These are phyloP conservation scores for Tiliacea aurago DNA, from an alignment of 2,888 invertebrate genomes.

Conservation along the genomic window DNA sequence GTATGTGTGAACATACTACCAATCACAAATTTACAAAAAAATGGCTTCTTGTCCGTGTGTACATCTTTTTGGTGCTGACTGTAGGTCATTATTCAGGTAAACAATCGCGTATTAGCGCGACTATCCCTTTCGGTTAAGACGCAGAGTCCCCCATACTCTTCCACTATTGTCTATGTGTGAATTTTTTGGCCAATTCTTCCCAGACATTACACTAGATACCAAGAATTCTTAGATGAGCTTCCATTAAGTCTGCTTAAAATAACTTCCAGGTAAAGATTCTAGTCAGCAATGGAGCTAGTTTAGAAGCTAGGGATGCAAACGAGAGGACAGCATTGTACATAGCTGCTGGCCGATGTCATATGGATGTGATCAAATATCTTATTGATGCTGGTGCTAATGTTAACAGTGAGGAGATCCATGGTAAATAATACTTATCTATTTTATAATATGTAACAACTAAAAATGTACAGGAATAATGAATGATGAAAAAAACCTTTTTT, in stretches of 20 bases:
- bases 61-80: too few relatives aligned
- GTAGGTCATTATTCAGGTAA: background rate
- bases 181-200: background rate
- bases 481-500: background rate
- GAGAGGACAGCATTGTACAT: conserved; percentile 90
- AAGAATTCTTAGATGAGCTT: background rate
- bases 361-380: conserved; percentile 88
- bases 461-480: background rate
- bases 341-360: conserved; percentile 82
- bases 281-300: conserved; percentile 88
- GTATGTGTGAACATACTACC: too few relatives aligned
- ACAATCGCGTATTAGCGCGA: background rate
- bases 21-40: background rate
- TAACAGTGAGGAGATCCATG: conserved; percentile 93
- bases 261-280: conserved; percentile 87
- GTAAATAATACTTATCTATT: conserved; percentile 70
- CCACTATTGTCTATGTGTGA: background rate
- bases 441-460: background rate
- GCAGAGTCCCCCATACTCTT: background rate
- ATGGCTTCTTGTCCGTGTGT: too few relatives aligned
- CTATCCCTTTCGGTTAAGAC: background rate
- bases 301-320: conserved; percentile 91
- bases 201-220: too few relatives aligned
- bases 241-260: background rate
- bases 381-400: conserved; percentile 91